Conservation (phyloP, 2,113 vertebrate genomes). For the Ammospiza nelsoni region DNA sequence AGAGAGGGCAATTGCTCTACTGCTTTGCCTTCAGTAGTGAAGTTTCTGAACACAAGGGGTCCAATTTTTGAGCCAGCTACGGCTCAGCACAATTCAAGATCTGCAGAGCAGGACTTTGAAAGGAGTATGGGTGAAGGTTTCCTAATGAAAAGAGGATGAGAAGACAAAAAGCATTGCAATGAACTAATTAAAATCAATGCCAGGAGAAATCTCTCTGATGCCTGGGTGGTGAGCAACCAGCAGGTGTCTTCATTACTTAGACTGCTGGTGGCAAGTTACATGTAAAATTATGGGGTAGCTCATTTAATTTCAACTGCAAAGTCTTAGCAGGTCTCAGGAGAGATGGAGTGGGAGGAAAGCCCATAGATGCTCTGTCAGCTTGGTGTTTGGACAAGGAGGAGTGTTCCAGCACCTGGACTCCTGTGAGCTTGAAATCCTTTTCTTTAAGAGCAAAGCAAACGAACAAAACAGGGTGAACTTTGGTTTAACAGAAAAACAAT, state of each 20-base stretch:
- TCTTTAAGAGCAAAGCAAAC: background rate
- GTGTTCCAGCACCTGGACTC: background rate
- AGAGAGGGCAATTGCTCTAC: constrained; percentile 9
- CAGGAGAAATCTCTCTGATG: constrained; percentile 45
- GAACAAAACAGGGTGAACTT: background rate
- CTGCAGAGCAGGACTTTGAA: background rate
- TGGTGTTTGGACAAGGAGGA: constrained; percentile 7
- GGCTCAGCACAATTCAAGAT: background rate
- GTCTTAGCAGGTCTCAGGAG: constrained; percentile 11
- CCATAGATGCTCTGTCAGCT: background rate
- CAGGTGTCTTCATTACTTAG: constrained; percentile 65
- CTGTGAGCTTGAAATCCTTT: background rate
- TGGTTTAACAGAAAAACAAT: background rate
- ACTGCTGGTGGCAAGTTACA: constrained; percentile 51
- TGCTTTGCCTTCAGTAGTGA: background rate
- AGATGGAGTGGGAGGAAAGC: constrained; percentile 23
- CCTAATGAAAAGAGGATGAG: constrained; percentile 30
- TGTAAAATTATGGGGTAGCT: constrained; percentile 25
- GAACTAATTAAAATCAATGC: constrained; percentile 48
- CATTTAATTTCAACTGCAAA: constrained; percentile 40
- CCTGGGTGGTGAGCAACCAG: constrained; percentile 50
- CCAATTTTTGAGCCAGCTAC: constrained; percentile 7
- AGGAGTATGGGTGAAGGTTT: constrained; percentile 14
- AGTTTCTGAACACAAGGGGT: background rate
- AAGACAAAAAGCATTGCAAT: constrained; percentile 28